Base-by-base conservation (phyloP, 2,888 invertebrate species). In the Metallyticus violacea region DNA sequence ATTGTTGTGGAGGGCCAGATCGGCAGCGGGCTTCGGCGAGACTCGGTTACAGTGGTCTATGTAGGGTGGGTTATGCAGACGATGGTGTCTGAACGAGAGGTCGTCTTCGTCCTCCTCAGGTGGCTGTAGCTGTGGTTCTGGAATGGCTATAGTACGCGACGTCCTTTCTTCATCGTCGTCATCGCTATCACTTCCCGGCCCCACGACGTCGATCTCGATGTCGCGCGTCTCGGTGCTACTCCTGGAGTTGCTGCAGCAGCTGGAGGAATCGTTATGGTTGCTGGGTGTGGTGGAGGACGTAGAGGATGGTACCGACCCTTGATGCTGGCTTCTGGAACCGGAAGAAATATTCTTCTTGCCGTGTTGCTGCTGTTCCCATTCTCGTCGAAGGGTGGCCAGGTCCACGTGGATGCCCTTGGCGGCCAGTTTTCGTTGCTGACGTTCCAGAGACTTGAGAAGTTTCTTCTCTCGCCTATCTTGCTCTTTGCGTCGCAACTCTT, bases 361-460 rank as follows among this genome's bases (percentile, higher is more conserved):
- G 7, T 94, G 91, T 40, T 86, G 95, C 91, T 97, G 97, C 15
- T 96, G 95, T 90, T 97, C 94, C 93, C 97, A 97, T 91, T 98
- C 97, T 81, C 96, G 93, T 90, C 96, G 95, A 85, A 98, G 92
- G 3, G 97, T 96, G 90, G 97, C 96, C 88, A 98, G 92, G 91
- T 97, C 97, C 27, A 98, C 97, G 26, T 96, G 95, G 90, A 98
- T 97, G 89, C 98, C 98, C 92, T 97, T 97, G 84, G 97, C 97
- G 86, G 98, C 95, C 88, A 99, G 94, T 91, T 99, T 98, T 89
- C 98, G 94, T 89, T 98, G 98, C 92, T 98, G 98, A 86, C 98
- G 94, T 91, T 98, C 98, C 89, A 98, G 93, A 88, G 97, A 97
- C 92, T 99, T 99, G 90, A 97, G 95, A 91, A 98, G 93, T 93